Base-by-base conservation (phyloP, 2,888 invertebrate genomes). In the Fragum fragum region DNA sequence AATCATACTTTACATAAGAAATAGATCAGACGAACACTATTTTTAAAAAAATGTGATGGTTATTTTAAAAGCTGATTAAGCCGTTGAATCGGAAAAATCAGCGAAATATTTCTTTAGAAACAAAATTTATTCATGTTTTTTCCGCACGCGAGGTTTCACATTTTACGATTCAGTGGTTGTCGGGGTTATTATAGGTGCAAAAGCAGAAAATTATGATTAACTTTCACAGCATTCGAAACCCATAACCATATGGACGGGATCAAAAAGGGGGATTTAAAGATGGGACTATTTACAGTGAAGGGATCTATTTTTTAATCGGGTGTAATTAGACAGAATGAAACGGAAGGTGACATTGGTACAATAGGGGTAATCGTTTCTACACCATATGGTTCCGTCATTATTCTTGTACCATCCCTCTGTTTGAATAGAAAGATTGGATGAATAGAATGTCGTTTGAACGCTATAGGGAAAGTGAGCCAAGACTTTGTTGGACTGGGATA, bases 161-260 rank as follows among this genome's bases (percentile, higher is more conserved):
- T 79, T 72, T 72, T 55, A 32, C 72, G 71, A 63, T 6, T 79
- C 72, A 66, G 23, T 29, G 32, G 36, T 18, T 63, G 9, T 6
- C 11, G 36, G 36, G 42, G n/a, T n/a, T 66, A 74, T 39, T 63
- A 63, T 23, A 63, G 55, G 75, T 71, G 57, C 63, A 71, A 57
- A 18, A 42, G 66, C 63, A 53, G 69, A 63, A 79, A 79, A 75
- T 72, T 16, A 53, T 26, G 75, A 71, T 75, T 75, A 53, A 63
- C 63, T 75, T 69, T 72, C 72, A 74, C 36, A 71, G 66, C 66
- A 36, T 32, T 47, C 11, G 66, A 70, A 75, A 71, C 26, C 55
- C 55, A 42, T 71, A 72, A 75, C 52, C 79, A 79, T 79, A 79
- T 79, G 79, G 79, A 39, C 21, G n/a, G 47, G n/a, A 42, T 47